Percentiles rank a stretch among this genome's conserved stretches.
Conservation (phyloP, 2,888 invertebrate genomes). For the Deilephila elpenor region DNA sequence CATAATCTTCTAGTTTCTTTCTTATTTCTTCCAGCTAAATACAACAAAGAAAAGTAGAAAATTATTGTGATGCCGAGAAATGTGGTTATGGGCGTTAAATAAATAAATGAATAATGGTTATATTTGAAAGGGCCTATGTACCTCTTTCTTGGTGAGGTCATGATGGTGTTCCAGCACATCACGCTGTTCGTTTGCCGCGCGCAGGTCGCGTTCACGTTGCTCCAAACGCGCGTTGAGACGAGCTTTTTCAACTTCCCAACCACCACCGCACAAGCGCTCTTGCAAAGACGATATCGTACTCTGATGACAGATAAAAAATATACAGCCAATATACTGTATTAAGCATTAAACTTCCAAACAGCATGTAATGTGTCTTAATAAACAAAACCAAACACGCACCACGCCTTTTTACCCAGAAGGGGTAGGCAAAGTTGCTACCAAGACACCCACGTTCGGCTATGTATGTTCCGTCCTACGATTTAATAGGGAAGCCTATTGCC, state of each 20-base stretch:
- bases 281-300: constrained; percentile 74
- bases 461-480: no score
- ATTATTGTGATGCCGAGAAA: background rate
- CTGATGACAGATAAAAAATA: constrained; percentile 46
- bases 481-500: no score
- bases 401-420: no score
- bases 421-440: no score
- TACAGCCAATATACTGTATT: no score
- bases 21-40: constrained; percentile 90
- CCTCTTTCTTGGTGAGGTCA: constrained; percentile 86
- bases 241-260: constrained; percentile 87
- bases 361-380: background rate
- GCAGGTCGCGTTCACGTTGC: constrained; percentile 89
- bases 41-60: constrained; percentile 12
- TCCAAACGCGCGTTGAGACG: constrained; percentile 88
- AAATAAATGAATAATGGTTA: background rate
- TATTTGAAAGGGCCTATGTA: constrained; percentile 37
- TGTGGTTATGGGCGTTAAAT: background rate
- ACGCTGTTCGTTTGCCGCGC: constrained; percentile 90
- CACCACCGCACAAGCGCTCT: constrained; percentile 81
- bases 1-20: constrained; percentile 93
- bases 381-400: no score
- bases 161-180: constrained; percentile 90
- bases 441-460: no score
- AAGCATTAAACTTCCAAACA: no score